phyloP scores from a whole-genome alignment of 2,797 vertebrate genomes.

The Peromyscus nudipes region DNA sequence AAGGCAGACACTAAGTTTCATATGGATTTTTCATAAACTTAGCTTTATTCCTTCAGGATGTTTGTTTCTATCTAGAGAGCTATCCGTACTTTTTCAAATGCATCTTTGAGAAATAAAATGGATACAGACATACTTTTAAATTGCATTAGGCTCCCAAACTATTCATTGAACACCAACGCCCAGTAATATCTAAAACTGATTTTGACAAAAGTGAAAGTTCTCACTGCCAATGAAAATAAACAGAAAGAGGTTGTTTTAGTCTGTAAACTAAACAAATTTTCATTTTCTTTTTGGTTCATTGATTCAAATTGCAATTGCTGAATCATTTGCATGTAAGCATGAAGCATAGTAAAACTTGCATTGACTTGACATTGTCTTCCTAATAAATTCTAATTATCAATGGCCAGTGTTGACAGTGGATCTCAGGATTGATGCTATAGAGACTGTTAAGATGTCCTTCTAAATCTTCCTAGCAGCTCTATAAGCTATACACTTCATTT shows the following conservation, averaged over 20 bases:
- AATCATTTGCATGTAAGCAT: not conserved
- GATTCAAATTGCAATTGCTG: constrained; percentile 36
- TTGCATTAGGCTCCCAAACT: not conserved
- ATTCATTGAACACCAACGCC: not conserved
- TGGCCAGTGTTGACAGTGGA: not conserved
- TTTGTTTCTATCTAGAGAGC: constrained; percentile 40
- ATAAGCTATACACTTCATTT: not conserved
- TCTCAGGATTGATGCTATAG: not conserved
- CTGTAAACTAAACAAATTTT: not conserved
- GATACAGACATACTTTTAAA: constrained; percentile 49
- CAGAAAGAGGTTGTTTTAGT: not conserved
- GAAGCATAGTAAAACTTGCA: not conserved
- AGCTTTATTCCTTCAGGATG: constrained; percentile 56
- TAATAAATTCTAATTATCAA: constrained; percentile 19
- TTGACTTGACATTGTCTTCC: constrained; percentile 35
- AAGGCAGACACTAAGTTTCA: constrained; percentile 78
- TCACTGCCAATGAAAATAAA: not conserved
- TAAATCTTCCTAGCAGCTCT: not conserved
- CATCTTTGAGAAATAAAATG: constrained; percentile 5
- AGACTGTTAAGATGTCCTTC: not conserved
- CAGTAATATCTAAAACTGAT: not conserved
- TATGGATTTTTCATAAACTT: constrained; percentile 77
- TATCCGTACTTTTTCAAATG: not conserved
- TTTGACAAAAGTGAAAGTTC: constrained; percentile 12
- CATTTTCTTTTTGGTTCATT: not conserved